Conservation (phyloP, 2,113 vertebrate genomes). For the Riparia riparia region DNA sequence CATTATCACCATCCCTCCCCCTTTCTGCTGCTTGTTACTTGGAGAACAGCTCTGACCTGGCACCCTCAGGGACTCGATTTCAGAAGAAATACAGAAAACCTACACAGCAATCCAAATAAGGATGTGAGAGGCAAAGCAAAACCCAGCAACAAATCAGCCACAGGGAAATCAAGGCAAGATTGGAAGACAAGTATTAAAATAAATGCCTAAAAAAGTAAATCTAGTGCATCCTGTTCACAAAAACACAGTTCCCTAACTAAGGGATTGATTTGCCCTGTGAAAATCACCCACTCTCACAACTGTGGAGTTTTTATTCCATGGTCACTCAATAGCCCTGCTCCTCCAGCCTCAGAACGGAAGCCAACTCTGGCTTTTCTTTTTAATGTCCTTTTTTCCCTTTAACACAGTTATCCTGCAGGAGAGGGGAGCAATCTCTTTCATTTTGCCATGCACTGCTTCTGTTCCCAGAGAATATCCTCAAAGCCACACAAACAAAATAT, state of each 20-base stretch:
- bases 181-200: background rate
- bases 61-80: background rate
- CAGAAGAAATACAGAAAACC: background rate
- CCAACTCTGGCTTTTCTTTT: background rate
- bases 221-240: background rate
- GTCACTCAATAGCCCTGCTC: background rate
- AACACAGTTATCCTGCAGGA: no score
- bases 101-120: background rate
- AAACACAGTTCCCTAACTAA: background rate
- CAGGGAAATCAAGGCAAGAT: background rate
- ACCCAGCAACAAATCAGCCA: background rate
- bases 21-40: background rate
- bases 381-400: background rate
- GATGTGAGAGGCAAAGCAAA: background rate
- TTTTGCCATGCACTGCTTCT: background rate
- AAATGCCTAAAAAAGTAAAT: background rate
- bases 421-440: background rate
- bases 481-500: background rate
- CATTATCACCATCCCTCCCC: background rate
- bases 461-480: background rate
- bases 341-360: background rate
- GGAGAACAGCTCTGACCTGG: background rate
- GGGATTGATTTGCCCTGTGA: background rate
- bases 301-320: background rate
- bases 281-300: background rate